A percentile compares a stretch with the other conserved stretches of the same genome.
Conservation (phyloP, 1,140 invertebrate species). For the Nebria ingens region DNA sequence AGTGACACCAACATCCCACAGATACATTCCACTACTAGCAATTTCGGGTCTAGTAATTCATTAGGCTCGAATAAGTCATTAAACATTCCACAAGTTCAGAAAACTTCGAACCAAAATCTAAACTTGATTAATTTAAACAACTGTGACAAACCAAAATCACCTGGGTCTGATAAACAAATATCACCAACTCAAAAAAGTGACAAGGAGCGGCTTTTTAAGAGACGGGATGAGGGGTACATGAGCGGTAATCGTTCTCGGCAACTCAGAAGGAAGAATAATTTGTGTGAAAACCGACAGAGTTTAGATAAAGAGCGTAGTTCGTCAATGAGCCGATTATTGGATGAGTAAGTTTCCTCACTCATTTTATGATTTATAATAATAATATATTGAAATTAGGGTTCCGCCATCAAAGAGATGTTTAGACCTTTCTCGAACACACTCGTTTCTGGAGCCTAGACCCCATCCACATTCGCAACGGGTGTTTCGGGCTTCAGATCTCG, state of each 20-base stretch:
- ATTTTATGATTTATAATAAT: slow-evolving; percentile 1
- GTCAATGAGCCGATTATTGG: slow-evolving; percentile 74
- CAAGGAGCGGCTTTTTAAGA: slow-evolving; percentile 56
- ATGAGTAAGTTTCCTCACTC: slow-evolving; percentile 45
- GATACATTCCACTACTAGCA: slow-evolving; percentile 18
- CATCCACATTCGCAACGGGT: slow-evolving; percentile 56
- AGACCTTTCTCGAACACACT: slow-evolving; percentile 74
- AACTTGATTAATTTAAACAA: background rate
- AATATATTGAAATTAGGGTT: slow-evolving; percentile 19
- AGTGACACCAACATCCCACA: slow-evolving; percentile 33
- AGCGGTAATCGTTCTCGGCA: slow-evolving; percentile 36
- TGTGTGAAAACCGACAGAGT: slow-evolving; percentile 31
- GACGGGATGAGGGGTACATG: slow-evolving; percentile 48
- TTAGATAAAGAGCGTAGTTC: slow-evolving; percentile 68
- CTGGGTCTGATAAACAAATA: background rate
- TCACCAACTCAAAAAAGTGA: slow-evolving; percentile 27
- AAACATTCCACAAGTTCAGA: background rate
- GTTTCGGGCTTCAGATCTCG: slow-evolving; percentile 79
- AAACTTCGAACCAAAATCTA: background rate
- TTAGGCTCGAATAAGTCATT: slow-evolving; percentile 17
- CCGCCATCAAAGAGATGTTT: slow-evolving; percentile 36
- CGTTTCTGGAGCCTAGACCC: slow-evolving; percentile 67
- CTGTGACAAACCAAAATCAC: background rate
- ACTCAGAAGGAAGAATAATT: slow-evolving; percentile 33
- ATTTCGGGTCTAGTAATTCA: slow-evolving; percentile 11